Evolutionary conservation across 2,888 invertebrate species (phyloP).

Genomic region (Corythucha ciliata): DNA sequence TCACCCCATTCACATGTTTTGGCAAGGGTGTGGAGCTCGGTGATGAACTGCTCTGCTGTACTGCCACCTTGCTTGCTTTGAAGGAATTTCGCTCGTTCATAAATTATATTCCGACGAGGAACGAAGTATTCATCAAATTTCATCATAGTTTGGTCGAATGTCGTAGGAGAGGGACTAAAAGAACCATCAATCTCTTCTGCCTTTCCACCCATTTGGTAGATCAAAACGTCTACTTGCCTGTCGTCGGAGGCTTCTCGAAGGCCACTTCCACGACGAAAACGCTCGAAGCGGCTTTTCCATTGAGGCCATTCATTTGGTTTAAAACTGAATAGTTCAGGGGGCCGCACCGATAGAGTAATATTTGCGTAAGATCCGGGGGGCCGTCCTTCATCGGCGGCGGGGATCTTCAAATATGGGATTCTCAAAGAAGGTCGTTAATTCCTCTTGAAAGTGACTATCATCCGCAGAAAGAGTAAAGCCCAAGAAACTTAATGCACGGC

Average conservation of each 20-base stretch:
- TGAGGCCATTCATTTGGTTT: too few relatives aligned
- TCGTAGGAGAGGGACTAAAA: neutral
- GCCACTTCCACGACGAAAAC: neutral
- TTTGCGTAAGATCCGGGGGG: too few relatives aligned
- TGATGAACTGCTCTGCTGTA: neutral
- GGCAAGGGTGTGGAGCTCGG: neutral
- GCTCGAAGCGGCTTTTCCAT: neutral
- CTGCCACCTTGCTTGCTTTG: neutral
- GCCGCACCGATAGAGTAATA: too few relatives aligned
- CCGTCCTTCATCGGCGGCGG: too few relatives aligned
- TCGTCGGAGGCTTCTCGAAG: neutral
- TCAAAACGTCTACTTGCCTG: slow-evolving; percentile 1
- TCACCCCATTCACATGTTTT: slow-evolving; percentile 3
- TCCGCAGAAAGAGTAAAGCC: too few relatives aligned
- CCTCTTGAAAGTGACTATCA: too few relatives aligned
- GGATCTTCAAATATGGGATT: too few relatives aligned
- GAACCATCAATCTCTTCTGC: neutral
- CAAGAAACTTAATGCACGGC: too few relatives aligned
- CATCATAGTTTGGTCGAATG: neutral
- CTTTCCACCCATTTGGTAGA: slow-evolving; percentile 1
- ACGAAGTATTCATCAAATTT: slow-evolving; percentile 2
- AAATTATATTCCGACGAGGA: neutral
- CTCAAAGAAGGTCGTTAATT: too few relatives aligned
- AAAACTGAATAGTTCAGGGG: too few relatives aligned
- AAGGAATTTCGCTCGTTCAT: slow-evolving; percentile 1